These are phyloP conservation scores for Bombus superbus DNA, from an alignment of 1,140 invertebrate genomes.

Conservation along the genomic window DNA sequence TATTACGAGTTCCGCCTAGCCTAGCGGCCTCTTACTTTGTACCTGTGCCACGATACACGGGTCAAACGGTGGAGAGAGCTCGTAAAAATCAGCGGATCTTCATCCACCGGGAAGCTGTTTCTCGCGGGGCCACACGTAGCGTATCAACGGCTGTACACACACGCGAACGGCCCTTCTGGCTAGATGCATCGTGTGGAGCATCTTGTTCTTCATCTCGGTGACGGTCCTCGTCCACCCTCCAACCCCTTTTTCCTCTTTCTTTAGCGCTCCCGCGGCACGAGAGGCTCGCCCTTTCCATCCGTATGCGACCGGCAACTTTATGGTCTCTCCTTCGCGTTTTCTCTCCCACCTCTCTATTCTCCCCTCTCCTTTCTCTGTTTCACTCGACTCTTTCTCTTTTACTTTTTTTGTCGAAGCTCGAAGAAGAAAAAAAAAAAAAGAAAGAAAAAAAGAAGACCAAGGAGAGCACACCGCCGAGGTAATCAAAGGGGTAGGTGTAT, in stretches of 20 bases:
- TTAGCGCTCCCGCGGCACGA: conserved; percentile 16
- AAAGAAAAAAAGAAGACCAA: conserved; percentile 40
- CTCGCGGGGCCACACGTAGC: conserved; percentile 34
- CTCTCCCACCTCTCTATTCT: neutral
- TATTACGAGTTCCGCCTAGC: neutral
- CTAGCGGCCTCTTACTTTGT: conserved; percentile 42
- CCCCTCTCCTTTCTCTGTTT: neutral
- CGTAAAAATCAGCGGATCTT: conserved; percentile 27
- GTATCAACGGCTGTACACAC: neutral
- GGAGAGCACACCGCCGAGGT: conserved; percentile 57
- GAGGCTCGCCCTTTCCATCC: conserved; percentile 38
- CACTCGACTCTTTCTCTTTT: conserved; percentile 14
- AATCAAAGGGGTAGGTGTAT: conserved; percentile 74
- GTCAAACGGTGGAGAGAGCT: conserved; percentile 34
- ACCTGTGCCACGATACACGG: neutral
- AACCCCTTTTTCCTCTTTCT: conserved; percentile 47
- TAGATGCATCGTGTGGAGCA: conserved; percentile 53
- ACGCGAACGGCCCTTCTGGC: conserved; percentile 41
- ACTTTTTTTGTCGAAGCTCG: conserved; percentile 20
- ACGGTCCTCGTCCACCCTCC: conserved; percentile 52
- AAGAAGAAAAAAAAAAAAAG: conserved; percentile 38
- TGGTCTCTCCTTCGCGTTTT: neutral
- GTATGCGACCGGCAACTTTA: conserved; percentile 1
- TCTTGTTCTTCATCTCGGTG: conserved; percentile 57
- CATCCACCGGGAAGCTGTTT: conserved; percentile 8